These are phyloP conservation scores for Proctacanthus coquilletti DNA, from an alignment of 1,140 invertebrate species.

Conservation along the genomic window DNA sequence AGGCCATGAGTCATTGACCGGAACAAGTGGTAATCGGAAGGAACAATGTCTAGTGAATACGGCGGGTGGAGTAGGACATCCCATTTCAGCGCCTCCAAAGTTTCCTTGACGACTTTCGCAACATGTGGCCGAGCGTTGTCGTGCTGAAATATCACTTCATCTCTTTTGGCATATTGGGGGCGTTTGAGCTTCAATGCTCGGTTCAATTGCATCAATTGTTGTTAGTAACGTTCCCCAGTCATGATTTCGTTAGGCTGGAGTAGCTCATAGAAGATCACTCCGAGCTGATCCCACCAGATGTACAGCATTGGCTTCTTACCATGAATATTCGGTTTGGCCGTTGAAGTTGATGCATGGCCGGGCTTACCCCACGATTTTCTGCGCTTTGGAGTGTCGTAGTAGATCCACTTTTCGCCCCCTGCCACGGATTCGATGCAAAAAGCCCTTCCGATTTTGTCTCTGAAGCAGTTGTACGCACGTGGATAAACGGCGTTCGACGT, in stretches of 20 bases:
- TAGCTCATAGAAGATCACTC: conserved; percentile 20
- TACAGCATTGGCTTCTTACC: conserved; percentile 16
- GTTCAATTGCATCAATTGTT: neutral
- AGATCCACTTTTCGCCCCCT: too few relatives aligned
- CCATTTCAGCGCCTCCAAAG: neutral
- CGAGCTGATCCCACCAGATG: conserved; percentile 21
- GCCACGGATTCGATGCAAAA: too few relatives aligned
- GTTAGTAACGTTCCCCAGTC: neutral
- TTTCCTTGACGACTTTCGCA: neutral
- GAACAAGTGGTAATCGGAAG: conserved; percentile 6
- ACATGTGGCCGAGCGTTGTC: conserved; percentile 3
- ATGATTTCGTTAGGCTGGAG: too few relatives aligned
- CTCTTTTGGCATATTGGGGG: neutral
- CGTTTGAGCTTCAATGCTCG: neutral
- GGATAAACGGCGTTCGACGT: too few relatives aligned
- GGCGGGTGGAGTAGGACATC: conserved; percentile 1
- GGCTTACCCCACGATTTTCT: too few relatives aligned
- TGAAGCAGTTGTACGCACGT: too few relatives aligned
- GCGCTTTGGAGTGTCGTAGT: too few relatives aligned
- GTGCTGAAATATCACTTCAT: neutral
- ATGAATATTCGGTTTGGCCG: too few relatives aligned
- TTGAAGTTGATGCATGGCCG: too few relatives aligned
- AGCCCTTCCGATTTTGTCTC: too few relatives aligned
- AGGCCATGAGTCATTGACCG: conserved; percentile 25
- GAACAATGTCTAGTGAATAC: conserved; percentile 1